Evolutionary conservation across 2,888 invertebrate genomes (phyloP), one percentile per base, ranked within the genome.

Genomic region (Griposia aprilina): DNA sequence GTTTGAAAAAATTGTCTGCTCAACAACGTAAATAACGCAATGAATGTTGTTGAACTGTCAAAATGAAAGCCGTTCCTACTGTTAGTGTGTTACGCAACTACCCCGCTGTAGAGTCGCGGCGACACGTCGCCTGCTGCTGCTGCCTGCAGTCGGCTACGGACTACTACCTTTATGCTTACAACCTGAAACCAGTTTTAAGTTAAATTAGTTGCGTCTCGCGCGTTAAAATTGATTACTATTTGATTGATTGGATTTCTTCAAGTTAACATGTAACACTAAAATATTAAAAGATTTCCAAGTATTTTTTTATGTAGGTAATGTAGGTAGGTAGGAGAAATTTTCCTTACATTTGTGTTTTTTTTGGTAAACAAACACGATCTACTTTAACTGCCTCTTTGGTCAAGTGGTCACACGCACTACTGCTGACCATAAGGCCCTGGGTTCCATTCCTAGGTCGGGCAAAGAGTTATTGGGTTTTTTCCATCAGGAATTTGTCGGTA

Each of bases 191-290:
- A 26, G 48, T 67, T 79, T 66, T 36, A 23, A 67, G 80, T 67
- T 36, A 5, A 72, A 67, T 72, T 60, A 79, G 13, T 48, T 11
- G n/a, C 52, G 66, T 55, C 30, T 66, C n/a, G 48, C 36, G 36
- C 55, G 68, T 72, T 52, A 71, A 55, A 23, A 71, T 79, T 52
- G 5, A 72, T 72, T 60, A 60, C 60, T 55, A 48, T 17, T 26
- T 80, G 48, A 80, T 26, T 80, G 48, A 80, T 73, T 55, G 48
- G 4, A 73, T 67, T 70, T 80, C 79, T 66, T 55, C 66, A 80
- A 20, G 6, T 80, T 55, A 66, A 60, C 65, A 63, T 55, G 6
- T 79, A 59, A 70, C 63, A 41, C 36, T 23, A 23, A 48, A 0
- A 69, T 50, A 30, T 65, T 63, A 63, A 26, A 45, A 45, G 41